Evolutionary conservation across 2,113 vertebrate genomes (phyloP).

Genomic region (Dendrocopos noguchii): DNA sequence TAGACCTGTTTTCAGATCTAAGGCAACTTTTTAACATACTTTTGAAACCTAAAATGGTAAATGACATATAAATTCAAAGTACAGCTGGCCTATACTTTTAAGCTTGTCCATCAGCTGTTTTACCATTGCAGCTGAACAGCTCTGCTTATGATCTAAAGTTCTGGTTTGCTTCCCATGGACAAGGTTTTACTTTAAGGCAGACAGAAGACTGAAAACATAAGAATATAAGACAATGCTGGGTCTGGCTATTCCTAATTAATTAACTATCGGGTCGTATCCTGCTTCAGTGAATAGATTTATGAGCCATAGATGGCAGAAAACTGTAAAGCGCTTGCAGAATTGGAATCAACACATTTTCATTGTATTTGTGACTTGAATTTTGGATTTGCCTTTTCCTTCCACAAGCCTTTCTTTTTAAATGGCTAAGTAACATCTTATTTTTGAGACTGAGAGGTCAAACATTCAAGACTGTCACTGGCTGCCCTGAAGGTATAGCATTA

Average conservation of each 20-base stretch:
- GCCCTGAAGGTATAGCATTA: background rate
- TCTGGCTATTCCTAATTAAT: background rate
- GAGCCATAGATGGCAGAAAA: background rate
- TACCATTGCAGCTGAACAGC: background rate
- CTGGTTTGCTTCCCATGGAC: background rate
- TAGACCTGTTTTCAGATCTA: background rate
- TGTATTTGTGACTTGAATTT: background rate
- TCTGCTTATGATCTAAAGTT: background rate
- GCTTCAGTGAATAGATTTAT: background rate
- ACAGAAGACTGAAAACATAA: background rate
- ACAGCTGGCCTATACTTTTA: background rate
- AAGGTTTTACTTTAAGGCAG: background rate
- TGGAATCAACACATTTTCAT: background rate
- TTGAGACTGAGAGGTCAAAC: constrained; percentile 1
- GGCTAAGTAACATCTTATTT: background rate
- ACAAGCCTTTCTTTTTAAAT: background rate
- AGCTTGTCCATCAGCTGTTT: background rate
- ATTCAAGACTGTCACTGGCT: background rate
- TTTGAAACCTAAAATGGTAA: background rate
- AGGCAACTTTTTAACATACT: background rate
- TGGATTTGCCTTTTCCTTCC: background rate
- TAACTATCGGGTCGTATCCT: background rate
- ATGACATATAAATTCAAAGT: background rate
- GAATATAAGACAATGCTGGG: background rate
- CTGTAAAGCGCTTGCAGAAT: background rate